Conservation (phyloP, 92 coral and sea anemone species). For the Parazoanthus swiftii region DNA sequence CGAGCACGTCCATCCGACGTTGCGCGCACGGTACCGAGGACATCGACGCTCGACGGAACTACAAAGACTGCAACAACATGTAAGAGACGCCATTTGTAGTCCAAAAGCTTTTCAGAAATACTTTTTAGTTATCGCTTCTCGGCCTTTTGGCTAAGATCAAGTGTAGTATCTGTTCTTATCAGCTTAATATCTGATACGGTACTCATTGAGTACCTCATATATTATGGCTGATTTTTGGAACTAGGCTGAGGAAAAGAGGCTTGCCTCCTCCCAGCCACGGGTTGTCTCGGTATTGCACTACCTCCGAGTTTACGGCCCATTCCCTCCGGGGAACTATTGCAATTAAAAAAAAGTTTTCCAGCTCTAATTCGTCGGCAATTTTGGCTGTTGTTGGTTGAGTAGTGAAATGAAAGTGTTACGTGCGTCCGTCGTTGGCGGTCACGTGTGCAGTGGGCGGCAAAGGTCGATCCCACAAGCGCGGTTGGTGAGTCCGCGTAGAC, state of each 20-base stretch:
- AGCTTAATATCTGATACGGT: constrained; percentile 90
- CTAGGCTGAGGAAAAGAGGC: constrained; percentile 82
- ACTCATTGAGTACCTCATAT: constrained; percentile 80
- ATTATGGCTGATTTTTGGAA: constrained; percentile 76
- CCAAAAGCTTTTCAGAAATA: not conserved
- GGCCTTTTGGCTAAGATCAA: constrained; percentile 85
- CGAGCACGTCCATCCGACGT: no score
- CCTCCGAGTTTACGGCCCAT: constrained; percentile 38
- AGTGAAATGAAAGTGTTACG: no score
- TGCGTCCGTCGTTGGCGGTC: no score
- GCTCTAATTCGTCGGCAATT: not conserved
- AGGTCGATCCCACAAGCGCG: no score
- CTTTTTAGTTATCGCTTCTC: constrained; percentile 60
- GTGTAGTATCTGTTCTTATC: constrained; percentile 91
- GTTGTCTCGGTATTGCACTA: constrained; percentile 56
- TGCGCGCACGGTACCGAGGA: no score
- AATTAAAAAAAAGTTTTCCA: not conserved
- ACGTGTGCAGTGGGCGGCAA: no score
- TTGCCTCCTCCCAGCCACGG: constrained; percentile 51
- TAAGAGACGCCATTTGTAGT: not conserved
- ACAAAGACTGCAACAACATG: constrained; percentile 13
- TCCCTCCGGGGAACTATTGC: not conserved
- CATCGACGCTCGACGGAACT: no score
- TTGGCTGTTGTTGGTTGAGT: no score
- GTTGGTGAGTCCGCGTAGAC: no score